Conservation (phyloP, 2,113 vertebrate genomes). For the Eulemur macaco region DNA sequence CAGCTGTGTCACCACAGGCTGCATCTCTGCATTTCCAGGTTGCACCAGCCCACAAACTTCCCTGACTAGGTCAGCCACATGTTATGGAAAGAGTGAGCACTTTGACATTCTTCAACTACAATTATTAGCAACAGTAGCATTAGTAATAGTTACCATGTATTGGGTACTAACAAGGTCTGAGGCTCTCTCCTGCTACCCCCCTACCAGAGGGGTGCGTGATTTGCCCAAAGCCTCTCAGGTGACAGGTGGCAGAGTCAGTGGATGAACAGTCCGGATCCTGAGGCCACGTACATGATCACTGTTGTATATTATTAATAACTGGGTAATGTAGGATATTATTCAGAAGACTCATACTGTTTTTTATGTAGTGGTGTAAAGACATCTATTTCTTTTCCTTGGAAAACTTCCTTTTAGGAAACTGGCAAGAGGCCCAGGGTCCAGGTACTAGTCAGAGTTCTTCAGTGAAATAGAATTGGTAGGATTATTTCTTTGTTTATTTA, state of each 20-base stretch:
- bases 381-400: not conserved
- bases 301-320: not conserved
- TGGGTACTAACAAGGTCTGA: not conserved
- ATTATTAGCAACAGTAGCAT: not conserved
- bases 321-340: not conserved
- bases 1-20: not conserved
- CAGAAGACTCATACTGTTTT: not conserved
- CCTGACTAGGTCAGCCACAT: not conserved
- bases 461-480: not conserved
- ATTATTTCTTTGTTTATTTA: not conserved
- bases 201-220: too few species aligned
- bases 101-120: not conserved
- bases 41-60: fast-evolving
- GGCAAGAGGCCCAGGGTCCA: not conserved
- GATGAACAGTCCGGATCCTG: not conserved
- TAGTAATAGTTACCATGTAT: not conserved
- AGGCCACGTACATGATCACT: not conserved
- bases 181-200: too few species aligned
- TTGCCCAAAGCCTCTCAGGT: not conserved
- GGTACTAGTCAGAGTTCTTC: not conserved
- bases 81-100: not conserved
- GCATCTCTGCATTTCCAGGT: not conserved
- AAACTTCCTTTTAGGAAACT: not conserved
- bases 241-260: too few species aligned
- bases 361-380: not conserved